Percentiles rank a stretch among this genome's conserved stretches.
These are phyloP conservation scores for Carterocephalus palaemon DNA, from an alignment of 2,888 invertebrate species.

Conservation along the genomic window DNA sequence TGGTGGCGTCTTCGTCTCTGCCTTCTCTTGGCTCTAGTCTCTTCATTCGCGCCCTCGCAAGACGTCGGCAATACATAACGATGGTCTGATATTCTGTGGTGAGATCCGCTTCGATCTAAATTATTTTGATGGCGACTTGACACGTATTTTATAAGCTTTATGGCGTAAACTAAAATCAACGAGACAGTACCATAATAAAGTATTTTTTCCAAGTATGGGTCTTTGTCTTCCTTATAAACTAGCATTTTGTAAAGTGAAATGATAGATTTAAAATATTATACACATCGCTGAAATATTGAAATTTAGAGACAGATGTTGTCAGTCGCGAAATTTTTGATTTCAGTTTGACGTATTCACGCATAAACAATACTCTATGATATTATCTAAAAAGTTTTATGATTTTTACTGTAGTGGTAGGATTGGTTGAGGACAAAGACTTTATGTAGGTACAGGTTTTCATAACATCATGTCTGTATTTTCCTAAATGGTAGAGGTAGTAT, in stretches of 20 bases:
- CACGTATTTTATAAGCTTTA: conserved; percentile 40
- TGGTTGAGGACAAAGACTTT: too few relatives aligned
- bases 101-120: not conserved
- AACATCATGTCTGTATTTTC: too few relatives aligned
- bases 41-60: conserved; percentile 23
- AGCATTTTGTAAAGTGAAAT: conserved; percentile 43
- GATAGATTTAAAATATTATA: not conserved
- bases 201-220: conserved; percentile 35
- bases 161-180: conserved; percentile 40
- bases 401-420: too few relatives aligned
- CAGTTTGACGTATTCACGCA: too few relatives aligned
- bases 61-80: conserved; percentile 1
- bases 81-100: not conserved
- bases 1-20: conserved; percentile 40
- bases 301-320: not conserved
- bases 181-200: conserved; percentile 40
- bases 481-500: too few relatives aligned
- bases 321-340: not conserved
- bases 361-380: too few relatives aligned
- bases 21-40: conserved; percentile 35
- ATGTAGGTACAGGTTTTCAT: too few relatives aligned
- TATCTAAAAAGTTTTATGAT: too few relatives aligned
- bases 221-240: conserved; percentile 42
- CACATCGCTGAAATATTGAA: conserved; percentile 20
- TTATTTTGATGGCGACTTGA: conserved; percentile 21